These are phyloP conservation scores for Belonocnema kinseyi DNA, from an alignment of 1,140 invertebrate species.

Conservation along the genomic window DNA sequence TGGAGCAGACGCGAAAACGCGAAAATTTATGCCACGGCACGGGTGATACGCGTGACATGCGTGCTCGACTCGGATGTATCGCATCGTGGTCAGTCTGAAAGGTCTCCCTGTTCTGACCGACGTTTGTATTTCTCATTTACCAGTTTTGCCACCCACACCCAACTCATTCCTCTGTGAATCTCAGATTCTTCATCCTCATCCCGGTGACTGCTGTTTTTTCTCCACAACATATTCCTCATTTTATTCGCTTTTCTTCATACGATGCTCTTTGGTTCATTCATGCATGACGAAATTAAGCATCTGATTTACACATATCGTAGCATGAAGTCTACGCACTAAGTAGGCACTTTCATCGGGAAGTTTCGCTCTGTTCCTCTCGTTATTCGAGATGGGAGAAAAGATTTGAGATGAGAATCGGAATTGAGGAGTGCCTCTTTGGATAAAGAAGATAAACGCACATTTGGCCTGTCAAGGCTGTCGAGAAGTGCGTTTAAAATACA, in stretches of 20 bases:
- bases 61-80: conserved; percentile 45
- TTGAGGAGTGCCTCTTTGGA: conserved; percentile 39
- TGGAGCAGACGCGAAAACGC: conserved; percentile 2
- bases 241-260: not conserved
- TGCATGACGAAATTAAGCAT: conserved; percentile 43
- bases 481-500: conserved; percentile 31
- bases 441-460: conserved; percentile 46
- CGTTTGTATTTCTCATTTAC: conserved; percentile 73
- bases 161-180: conserved; percentile 12
- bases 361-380: conserved; percentile 37
- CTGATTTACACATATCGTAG: conserved; percentile 43
- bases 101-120: conserved; percentile 48
- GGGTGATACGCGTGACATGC: conserved; percentile 40
- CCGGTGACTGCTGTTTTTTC: conserved; percentile 17
- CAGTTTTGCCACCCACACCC: conserved; percentile 65
- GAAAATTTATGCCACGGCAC: not conserved
- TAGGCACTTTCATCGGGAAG: conserved; percentile 33
- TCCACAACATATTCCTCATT: not conserved
- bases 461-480: conserved; percentile 43
- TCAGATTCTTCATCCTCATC: conserved; percentile 44
- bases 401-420: conserved; percentile 39
- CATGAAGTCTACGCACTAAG: conserved; percentile 33
- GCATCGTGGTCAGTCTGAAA: conserved; percentile 46
- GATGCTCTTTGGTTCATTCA: not conserved
- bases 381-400: conserved; percentile 40